Base-by-base conservation (phyloP, 2,888 invertebrate species). In the Drepanosiphum platanoidis region DNA sequence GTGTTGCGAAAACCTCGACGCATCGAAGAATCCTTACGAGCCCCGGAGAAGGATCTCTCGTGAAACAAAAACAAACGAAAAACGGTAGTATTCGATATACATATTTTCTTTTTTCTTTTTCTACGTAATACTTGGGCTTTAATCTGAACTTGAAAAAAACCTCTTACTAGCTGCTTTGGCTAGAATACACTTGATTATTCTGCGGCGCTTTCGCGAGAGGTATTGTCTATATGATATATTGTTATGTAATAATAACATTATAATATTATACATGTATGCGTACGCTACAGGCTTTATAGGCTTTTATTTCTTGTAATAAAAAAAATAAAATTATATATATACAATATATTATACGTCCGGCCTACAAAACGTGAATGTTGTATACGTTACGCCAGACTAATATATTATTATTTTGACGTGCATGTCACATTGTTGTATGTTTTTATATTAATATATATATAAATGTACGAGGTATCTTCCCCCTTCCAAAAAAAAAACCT, bases 31-130 rank as follows among this genome's bases (percentile, higher is more conserved):
- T 36, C 46, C 18, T 15, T 80, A 52, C 34, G 8, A n/a, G n/a
- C n/a, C n/a, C n/a, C 27, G 34, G 13, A n/a, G 18, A 52, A 34
- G 78, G 30, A 78, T 30, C 27, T 78, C 18, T 18, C 4, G 32
- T 42, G 30, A 52, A 52, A 46, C 42, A 30, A 52, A 79, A 34
- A 61, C 39, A 13, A 42, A 71, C 9, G 11, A 66, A 32, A 27
- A 42, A 78, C 79, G 79, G 79, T 80, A 80, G 79, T 80, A 80
- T 80, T 78, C 61, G 8, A 77, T 77, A 36, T 27, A n/a, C 32
- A 39, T 46, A 34, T 78, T 27, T 66, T 34, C 11, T 70, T 34
- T 9, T 32, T 32, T 32, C 4, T 30, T 22, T 36, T 22, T 64
- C 39, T 80, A 18, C 68, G 18, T 36, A 34, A 74, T 72, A 13